Conservation (phyloP, 1,140 invertebrate genomes). For the Euura lappo region DNA sequence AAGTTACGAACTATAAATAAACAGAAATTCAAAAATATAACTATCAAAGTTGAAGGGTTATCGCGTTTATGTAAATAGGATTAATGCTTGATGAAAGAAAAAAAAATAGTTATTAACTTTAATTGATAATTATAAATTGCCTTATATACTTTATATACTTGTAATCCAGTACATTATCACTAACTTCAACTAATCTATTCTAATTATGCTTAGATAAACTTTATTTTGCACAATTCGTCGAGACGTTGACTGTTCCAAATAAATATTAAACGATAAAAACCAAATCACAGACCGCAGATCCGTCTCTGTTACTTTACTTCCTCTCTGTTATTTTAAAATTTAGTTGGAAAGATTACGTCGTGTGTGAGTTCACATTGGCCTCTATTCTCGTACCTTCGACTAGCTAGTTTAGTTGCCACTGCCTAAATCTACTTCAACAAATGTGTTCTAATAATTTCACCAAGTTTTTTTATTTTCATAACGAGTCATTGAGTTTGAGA, state of each 20-base stretch:
- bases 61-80: constrained; percentile 30
- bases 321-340: too few relatives aligned
- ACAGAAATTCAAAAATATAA: constrained; percentile 9
- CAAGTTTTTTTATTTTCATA: too few relatives aligned
- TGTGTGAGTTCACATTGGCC: too few relatives aligned
- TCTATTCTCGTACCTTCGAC: too few relatives aligned
- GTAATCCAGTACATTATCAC: not conserved
- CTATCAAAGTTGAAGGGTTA: not conserved
- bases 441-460: too few relatives aligned
- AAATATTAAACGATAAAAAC: not conserved
- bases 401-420: too few relatives aligned
- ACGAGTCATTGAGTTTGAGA: too few relatives aligned
- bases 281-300: too few relatives aligned
- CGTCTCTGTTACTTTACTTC: too few relatives aligned
- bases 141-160: constrained; percentile 8
- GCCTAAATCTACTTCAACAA: too few relatives aligned
- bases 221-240: not conserved
- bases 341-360: too few relatives aligned
- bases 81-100: constrained; percentile 18
- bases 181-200: not conserved
- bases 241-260: not conserved
- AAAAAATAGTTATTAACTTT: constrained; percentile 9
- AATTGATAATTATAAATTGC: constrained; percentile 30
- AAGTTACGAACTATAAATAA: not conserved
- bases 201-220: not conserved